A percentile compares a stretch with the other conserved stretches of the same genome.
These are phyloP conservation scores for Brachylomia viminalis DNA, from an alignment of 2,888 invertebrate species.

Conservation along the genomic window DNA sequence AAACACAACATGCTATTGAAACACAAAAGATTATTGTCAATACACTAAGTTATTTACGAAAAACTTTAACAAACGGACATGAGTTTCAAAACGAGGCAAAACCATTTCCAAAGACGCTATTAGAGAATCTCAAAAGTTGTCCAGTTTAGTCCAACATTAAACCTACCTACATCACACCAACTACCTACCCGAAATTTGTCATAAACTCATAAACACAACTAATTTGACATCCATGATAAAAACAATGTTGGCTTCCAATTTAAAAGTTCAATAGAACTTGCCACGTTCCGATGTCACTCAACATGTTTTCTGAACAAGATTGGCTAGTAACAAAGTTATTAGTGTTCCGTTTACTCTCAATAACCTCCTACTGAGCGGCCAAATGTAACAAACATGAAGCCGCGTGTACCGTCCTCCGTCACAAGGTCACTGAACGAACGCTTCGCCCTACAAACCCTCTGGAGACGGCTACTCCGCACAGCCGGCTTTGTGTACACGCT, in stretches of 20 bases:
- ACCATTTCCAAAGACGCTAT: not conserved
- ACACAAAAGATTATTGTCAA: not conserved
- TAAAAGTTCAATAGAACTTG: slow-evolving; percentile 39
- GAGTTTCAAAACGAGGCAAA: not conserved
- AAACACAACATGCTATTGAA: not conserved
- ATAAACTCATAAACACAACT: slow-evolving; percentile 34
- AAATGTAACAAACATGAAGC: slow-evolving; percentile 47
- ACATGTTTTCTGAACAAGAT: slow-evolving; percentile 33
- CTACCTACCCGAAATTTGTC: slow-evolving; percentile 26
- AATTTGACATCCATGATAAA: slow-evolving; percentile 4
- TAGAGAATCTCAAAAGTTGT: slow-evolving; percentile 15
- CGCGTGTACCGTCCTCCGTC: slow-evolving; percentile 54
- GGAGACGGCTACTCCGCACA: slow-evolving; percentile 66
- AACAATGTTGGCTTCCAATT: slow-evolving; percentile 11
- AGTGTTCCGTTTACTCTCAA: slow-evolving; percentile 43
- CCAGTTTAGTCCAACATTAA: not conserved
- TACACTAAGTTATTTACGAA: not conserved
- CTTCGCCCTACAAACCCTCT: slow-evolving; percentile 72
- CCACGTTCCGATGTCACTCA: slow-evolving; percentile 17
- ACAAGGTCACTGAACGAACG: slow-evolving; percentile 80
- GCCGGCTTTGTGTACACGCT: slow-evolving; percentile 67
- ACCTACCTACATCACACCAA: slow-evolving; percentile 27
- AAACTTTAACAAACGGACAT: not conserved
- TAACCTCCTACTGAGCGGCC: slow-evolving; percentile 54
- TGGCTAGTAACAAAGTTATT: slow-evolving; percentile 44